Evolutionary conservation across 2,888 invertebrate species (phyloP), one percentile per base, ranked within the genome.

Genomic region (Campopleginae sp.): DNA sequence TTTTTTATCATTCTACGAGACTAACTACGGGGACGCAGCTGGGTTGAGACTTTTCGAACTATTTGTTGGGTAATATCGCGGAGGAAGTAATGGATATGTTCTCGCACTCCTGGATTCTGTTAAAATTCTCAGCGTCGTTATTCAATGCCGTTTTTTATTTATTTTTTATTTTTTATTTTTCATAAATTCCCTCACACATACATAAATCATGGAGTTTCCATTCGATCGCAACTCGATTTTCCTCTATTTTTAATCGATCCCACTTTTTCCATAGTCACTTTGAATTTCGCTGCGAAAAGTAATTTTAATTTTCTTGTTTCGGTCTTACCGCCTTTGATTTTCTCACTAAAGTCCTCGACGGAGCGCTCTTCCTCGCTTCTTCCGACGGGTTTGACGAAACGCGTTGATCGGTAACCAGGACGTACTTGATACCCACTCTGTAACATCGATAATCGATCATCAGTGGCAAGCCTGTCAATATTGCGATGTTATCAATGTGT

Each of bases 361-460:
- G 27, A 31, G 27, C 54, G 14, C 46, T 79, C 51, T 63, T 54
- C 19, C 68, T 51, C 27, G 33, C 23, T 33, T 58, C 61, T 17
- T 63, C 71, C 5, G 48, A 27, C 23, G 63, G 63, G 8, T 12
- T 79, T 27, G 79, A 71, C 17, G 79, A 1, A 12, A 38, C 71
- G 17, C 14, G 79, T 71, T 78, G 79, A 46, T 79, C 71, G 63
- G 70, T 23, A 48, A 79, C 44, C 71, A 63, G 63, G 12, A 19
- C 71, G 79, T 71, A 71, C 63, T 71, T 79, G 27, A 79, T 19
- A 23, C 71, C 71, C 71, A 79, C 63, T 58, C 79, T 79, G 71
- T 63, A 79, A 79, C 70, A 71, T 71, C 7, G 10, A 63, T 27
- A 48, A 46, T 27, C 23, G n/a, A 61, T 61, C 44, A 7, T 27